Percentiles rank a stretch among this genome's conserved stretches.
phyloP scores from a whole-genome alignment of 2,888 invertebrate genomes.

The Caenorhabditis afra region DNA sequence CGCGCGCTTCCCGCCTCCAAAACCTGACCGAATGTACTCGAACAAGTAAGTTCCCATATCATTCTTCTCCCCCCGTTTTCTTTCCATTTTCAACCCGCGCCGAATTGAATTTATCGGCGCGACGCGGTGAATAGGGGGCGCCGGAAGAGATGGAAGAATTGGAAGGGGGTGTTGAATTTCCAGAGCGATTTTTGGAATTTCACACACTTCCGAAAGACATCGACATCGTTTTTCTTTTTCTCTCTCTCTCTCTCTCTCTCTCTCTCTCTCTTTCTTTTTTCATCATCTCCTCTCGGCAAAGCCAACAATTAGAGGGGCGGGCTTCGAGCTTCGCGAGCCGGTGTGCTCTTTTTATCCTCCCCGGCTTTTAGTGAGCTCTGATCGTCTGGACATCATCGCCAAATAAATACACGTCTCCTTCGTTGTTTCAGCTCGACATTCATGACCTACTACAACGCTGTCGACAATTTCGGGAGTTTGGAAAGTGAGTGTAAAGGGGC shows the following conservation, averaged over 20 bases:
- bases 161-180: constrained; percentile 27
- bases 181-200: constrained; percentile 27
- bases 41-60: constrained; percentile 9
- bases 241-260: not conserved
- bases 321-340: no score
- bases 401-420: not conserved
- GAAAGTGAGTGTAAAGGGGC: constrained; percentile 45
- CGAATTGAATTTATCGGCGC: not conserved
- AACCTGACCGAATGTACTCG: constrained; percentile 34
- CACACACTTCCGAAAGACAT: constrained; percentile 30
- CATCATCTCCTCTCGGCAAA: no score
- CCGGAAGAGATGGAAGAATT: constrained; percentile 1
- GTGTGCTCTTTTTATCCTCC: no score
- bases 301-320: no score
- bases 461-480: constrained; percentile 51
- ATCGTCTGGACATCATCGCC: not conserved
- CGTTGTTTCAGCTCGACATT: constrained; percentile 42
- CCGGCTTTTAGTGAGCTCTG: not conserved
- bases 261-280: no score
- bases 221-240: not conserved
- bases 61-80: not conserved
- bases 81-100: no score
- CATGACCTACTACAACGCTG: constrained; percentile 59
- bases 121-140: not conserved
- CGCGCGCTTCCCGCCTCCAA: not conserved